These are phyloP conservation scores for Yponomeuta malinellus DNA, from an alignment of 2,888 invertebrate genomes.

Conservation along the genomic window DNA sequence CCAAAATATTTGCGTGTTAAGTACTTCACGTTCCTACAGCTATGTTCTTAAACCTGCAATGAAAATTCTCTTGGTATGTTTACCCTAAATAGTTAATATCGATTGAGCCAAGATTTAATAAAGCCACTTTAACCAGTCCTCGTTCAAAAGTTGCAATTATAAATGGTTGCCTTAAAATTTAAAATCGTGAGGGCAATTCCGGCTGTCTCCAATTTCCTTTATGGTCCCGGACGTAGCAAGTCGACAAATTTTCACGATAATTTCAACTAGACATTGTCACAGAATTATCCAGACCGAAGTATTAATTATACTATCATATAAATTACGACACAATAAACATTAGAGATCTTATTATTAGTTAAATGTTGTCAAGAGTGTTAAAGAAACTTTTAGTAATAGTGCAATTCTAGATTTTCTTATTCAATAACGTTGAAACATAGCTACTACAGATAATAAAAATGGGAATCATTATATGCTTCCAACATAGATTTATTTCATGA, in stretches of 20 bases:
- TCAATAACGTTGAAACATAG: conserved; percentile 5
- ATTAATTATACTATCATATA: conserved; percentile 6
- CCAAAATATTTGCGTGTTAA: conserved; percentile 10
- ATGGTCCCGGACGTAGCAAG: conserved; percentile 7
- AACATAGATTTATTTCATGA: conserved; percentile 1
- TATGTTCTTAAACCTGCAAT: conserved; percentile 5
- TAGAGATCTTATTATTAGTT: conserved; percentile 6
- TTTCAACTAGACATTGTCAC: conserved; percentile 6
- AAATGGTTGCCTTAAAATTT: not conserved
- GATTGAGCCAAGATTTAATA: conserved; percentile 13
- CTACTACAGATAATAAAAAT: conserved; percentile 1
- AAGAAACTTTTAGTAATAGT: conserved; percentile 6
- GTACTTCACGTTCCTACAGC: conserved; percentile 14
- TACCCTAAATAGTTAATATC: conserved; percentile 11
- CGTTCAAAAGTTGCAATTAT: conserved; percentile 4
- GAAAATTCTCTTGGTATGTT: conserved; percentile 6
- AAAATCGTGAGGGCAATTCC: not conserved
- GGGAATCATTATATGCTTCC: conserved; percentile 1
- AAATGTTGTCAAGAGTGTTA: conserved; percentile 6
- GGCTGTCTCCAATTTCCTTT: not conserved
- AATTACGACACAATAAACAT: conserved; percentile 6
- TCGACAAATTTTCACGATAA: not conserved
- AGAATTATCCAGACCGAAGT: conserved; percentile 9
- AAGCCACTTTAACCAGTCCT: conserved; percentile 11
- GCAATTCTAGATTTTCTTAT: conserved; percentile 11